These are phyloP conservation scores for Petromus typicus DNA, from an alignment of 2,113 vertebrate genomes.

Conservation along the genomic window DNA sequence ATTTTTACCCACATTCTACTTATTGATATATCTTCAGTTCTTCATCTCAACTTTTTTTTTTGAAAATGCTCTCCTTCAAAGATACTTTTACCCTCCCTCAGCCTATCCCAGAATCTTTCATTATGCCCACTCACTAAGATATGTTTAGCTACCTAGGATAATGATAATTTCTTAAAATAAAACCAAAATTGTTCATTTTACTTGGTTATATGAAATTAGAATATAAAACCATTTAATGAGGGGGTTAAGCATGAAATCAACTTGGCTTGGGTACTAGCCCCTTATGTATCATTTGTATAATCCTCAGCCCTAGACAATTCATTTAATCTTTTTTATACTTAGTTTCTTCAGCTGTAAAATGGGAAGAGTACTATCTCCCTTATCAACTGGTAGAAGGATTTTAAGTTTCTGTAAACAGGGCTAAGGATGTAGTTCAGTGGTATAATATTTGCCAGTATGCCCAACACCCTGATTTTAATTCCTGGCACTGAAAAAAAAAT, in stretches of 20 bases:
- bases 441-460: background rate
- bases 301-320: background rate
- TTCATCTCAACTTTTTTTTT: constrained; percentile 44
- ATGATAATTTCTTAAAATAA: constrained; percentile 79
- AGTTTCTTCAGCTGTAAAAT: background rate
- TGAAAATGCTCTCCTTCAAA: constrained; percentile 49
- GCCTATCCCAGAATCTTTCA: constrained; percentile 60
- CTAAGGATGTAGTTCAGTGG: background rate
- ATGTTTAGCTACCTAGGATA: constrained; percentile 73
- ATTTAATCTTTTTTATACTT: background rate
- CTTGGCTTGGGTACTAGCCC: background rate
- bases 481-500: background rate
- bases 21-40: constrained; percentile 13
- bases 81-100: constrained; percentile 44
- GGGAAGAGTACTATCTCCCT: background rate
- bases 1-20: constrained; percentile 4
- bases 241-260: constrained; percentile 18
- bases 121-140: constrained; percentile 70
- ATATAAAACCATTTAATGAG: constrained; percentile 56
- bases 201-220: constrained; percentile 69
- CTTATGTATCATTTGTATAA: background rate
- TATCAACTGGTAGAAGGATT: background rate
- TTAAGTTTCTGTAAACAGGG: background rate
- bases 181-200: constrained; percentile 69
- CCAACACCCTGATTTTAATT: background rate